These are phyloP conservation scores for Abrostola triplasia DNA, from an alignment of 2,888 invertebrate species.

Conservation along the genomic window DNA sequence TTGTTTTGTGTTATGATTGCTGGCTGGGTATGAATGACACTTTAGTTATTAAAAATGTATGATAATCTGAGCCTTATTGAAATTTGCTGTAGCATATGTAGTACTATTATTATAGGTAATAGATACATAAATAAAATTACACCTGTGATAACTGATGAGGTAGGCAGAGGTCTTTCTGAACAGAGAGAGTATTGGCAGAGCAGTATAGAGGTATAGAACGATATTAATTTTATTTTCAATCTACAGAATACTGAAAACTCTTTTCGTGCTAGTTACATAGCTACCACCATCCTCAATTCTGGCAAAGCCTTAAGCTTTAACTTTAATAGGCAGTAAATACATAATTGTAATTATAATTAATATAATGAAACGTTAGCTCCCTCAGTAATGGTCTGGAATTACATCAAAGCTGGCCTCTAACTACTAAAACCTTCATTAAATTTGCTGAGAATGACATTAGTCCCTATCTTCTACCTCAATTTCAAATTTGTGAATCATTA, in stretches of 20 bases:
- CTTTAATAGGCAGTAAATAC: neutral
- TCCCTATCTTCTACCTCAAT: conserved; percentile 23
- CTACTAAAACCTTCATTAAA: conserved; percentile 26
- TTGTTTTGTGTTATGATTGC: neutral
- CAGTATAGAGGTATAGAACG: too few species aligned
- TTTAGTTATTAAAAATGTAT: neutral
- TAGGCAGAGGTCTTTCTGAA: too few species aligned
- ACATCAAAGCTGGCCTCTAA: conserved; percentile 7
- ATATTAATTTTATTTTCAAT: neutral
- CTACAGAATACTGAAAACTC: neutral
- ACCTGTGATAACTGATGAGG: too few species aligned
- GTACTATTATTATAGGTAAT: too few species aligned
- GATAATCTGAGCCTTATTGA: neutral
- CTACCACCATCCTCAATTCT: neutral
- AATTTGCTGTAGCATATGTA: too few species aligned
- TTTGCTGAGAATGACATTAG: conserved; percentile 27
- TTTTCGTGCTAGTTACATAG: neutral
- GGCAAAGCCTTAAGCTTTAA: neutral
- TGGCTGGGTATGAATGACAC: neutral
- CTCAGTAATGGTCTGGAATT: neutral
- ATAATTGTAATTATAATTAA: neutral
- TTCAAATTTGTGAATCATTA: conserved; percentile 31
- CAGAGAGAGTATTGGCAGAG: too few species aligned
- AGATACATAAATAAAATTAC: too few species aligned
- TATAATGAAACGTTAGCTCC: neutral